Base-by-base conservation (phyloP, 2,113 vertebrate genomes). In the Probosciger aterrimus region DNA sequence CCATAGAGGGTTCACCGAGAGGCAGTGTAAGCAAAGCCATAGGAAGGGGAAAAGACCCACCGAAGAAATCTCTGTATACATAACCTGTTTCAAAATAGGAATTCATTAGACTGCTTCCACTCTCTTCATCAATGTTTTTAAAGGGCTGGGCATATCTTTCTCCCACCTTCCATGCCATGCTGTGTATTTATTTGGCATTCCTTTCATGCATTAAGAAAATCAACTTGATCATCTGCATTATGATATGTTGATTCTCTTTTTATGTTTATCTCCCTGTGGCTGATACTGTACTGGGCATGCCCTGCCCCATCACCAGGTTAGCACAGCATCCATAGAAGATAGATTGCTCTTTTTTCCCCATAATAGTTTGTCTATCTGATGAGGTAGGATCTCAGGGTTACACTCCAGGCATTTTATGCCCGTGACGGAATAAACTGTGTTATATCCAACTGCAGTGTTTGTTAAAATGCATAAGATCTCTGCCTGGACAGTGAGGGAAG, bases 301-400 rank as follows among this genome's bases (percentile, higher is more conserved):
- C 47, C 60, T 93, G 50, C 28, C 52, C 57, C 2, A 1, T 18
- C 43, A 35, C 6, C 14, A 41, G 55, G 22, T 1, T 71, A 67
- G 74, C 2, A 5, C 52, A 86, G 68, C 63, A 52, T 2, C 59
- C 68, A 28, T n/a, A 60, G 24, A 19, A 44, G 10, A 39, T 4
- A 31, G 35, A 8, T 0, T 20, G 17, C 1, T 37, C 46, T 27
- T 16, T 28, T 4, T 30, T 3, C 33, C 23, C 18, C 1, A 0
- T 7, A 65, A 50, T 3, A 12, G 28, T 28, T 90, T 9, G 2
- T 19, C 24, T 88, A 0, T 5, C 59, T 41, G 67, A n/a, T 2
- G 4, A 47, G 17, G 47, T 4, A 28, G 50, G 20, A 37, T 24
- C 20, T 78, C 67, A 47, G 37, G 7, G 27, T 33, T 65, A 68